These are phyloP conservation scores for Eutolmus rufibarbis DNA, from an alignment of 2,888 invertebrate species.

Conservation along the genomic window DNA sequence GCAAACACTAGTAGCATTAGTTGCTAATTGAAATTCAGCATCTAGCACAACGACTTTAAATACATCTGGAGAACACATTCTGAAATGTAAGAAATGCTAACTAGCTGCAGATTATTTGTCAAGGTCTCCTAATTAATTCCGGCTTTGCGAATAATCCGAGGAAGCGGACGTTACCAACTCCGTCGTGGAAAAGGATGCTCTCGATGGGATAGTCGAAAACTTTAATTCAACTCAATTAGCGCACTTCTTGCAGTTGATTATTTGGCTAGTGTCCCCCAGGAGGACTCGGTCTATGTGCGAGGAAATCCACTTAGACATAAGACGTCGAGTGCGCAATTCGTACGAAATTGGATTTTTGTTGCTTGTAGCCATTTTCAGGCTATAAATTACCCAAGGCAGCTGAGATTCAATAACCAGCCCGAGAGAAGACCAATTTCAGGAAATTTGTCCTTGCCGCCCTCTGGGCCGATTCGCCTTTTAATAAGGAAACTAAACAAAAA, in stretches of 20 bases:
- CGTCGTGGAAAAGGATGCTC: not conserved
- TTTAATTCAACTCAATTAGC: slow-evolving; percentile 33
- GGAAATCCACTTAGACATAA: not conserved
- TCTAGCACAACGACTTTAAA: not conserved
- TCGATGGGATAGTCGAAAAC: not conserved
- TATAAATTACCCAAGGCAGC: not conserved
- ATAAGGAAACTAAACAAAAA: slow-evolving; percentile 29
- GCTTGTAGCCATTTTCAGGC: not conserved
- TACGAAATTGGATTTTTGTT: slow-evolving; percentile 23
- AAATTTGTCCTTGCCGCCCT: not conserved
- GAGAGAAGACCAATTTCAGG: not conserved
- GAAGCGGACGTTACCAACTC: not conserved
- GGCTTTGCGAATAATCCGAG: not conserved
- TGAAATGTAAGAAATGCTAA: not conserved
- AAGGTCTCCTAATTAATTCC: not conserved
- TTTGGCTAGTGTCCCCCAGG: not conserved
- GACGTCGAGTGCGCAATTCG: not conserved
- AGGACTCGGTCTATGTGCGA: not conserved
- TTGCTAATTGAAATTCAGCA: too few relatives aligned
- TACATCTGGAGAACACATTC: not conserved
- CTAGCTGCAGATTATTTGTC: not conserved
- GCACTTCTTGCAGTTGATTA: not conserved
- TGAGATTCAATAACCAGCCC: slow-evolving; percentile 15
- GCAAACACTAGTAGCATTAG: too few relatives aligned
- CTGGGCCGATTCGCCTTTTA: not conserved